Base-by-base conservation (phyloP, 2,113 vertebrate genomes). In the Zapus hudsonius region DNA sequence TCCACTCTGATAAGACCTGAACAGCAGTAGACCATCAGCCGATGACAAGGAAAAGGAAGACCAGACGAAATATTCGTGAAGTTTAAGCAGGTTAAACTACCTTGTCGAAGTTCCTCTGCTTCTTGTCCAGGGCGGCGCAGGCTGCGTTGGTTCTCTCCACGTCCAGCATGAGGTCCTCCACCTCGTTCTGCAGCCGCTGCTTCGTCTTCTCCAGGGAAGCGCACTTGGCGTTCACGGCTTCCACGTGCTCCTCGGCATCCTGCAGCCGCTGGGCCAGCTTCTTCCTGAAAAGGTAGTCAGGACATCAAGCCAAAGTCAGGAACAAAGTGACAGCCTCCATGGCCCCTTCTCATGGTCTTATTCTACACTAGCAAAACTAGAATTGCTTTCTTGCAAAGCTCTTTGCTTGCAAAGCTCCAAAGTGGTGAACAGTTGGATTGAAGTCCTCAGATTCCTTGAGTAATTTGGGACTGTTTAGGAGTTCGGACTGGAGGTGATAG, bases 21-120 rank as follows among this genome's bases (percentile, higher is more conserved):
- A 92, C 64, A 86, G 38, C 7, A 75, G 29, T n/a, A 87, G 19
- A 64, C 27, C 12, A 69, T 95, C 80, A 96, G 82, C 64, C 2
- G 4, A 89, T 52, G 29, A n/a, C 38, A 73, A 74, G 57, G 59
- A 86, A n/a, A 75, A 85, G 42, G 40, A 64, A 83, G 31, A 89
- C 23, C 57, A 15, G 64, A 29, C 83, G 12, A 85, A 47, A 36
- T 1, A 22, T 0, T n/a, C 17, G 4, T 73, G 6, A 66, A 33
- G 29, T 44, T 38, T 57, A 64, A 89, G 42, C 2, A 79, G 85
- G 47, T 3, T 27, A 23, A 16, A 47, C 13, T 93, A 98, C 98
- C 98, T 98, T 99, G 95, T 99, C 99, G 96, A 99, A 99, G 97
- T 99, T 99, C 94, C 98, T 99, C 85, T 99, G 99, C 92, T 98